These are phyloP conservation scores for Julus scanicus DNA, from an alignment of 2,888 invertebrate species.

Conservation along the genomic window DNA sequence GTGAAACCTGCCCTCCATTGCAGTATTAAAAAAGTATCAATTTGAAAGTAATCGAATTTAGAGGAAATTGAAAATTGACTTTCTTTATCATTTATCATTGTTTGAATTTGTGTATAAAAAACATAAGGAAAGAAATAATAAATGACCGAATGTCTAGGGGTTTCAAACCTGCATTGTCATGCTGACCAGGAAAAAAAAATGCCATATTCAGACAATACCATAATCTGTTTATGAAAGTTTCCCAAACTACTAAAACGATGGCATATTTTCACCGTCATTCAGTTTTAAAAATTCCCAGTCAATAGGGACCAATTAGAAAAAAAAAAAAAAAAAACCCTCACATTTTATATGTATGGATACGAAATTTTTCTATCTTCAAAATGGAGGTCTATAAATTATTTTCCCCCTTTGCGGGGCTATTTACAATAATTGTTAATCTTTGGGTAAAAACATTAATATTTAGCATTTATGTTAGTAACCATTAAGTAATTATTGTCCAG, in stretches of 20 bases:
- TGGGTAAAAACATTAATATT: slow-evolving; percentile 10
- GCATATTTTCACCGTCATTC: slow-evolving; percentile 26
- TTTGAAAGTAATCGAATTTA: background rate
- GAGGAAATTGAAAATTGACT: slow-evolving; percentile 21
- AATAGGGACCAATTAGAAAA: slow-evolving; percentile 11
- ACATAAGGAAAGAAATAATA: background rate
- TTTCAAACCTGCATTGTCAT: slow-evolving; percentile 16
- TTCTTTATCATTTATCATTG: slow-evolving; percentile 36
- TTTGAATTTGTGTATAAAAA: background rate
- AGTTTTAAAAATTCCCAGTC: background rate
- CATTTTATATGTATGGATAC: background rate
- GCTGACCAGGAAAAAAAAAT: background rate
- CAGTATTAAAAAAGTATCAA: background rate
- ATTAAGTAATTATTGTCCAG: background rate
- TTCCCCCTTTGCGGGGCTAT: background rate
- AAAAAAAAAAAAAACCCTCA: no score
- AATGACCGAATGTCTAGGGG: background rate
- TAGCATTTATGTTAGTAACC: background rate
- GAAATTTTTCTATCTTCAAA: background rate
- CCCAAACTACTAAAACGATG: background rate
- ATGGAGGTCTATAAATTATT: background rate
- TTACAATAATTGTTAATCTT: background rate
- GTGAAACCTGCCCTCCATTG: background rate
- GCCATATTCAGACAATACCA: background rate
- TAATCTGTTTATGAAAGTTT: slow-evolving; percentile 32